Base-by-base conservation (phyloP, 1,140 invertebrate species). In the Drosophila ogumai region DNA sequence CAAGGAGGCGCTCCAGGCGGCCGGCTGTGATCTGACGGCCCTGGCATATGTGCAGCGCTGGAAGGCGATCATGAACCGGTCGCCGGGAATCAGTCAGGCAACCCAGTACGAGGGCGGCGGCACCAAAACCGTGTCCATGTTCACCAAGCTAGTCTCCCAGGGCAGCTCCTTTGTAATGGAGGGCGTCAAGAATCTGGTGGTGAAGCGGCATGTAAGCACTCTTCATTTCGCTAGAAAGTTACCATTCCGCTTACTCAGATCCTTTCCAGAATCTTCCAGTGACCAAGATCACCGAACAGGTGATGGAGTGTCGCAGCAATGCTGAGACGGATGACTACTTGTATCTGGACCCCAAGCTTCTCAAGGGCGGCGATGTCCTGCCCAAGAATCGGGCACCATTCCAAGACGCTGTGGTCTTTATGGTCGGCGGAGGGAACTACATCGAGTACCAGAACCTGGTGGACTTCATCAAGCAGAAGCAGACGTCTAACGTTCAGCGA, bases 161-260 rank as follows among this genome's bases (percentile, higher is more conserved):
- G 98, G 98, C 31, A 99, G 98, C 2, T 98, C 98, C 49, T 99
- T 99, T 94, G 98, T 99, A 0, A 99, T 99, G 98, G 99, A 99
- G 94, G 99, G 99, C 40, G 99, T 99, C 1, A 99, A 99, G 93
- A 99, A 99, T 95, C 95, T 99, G 68, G 99, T 99, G 36, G 97
- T 99, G 8, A 99, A 99, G 92, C 96, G 97, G 94, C 98, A 99
- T 94, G 97, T 98, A 93, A 95, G 95, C 95, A 17, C 4, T 8
- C 0, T 7, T 3, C 1, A 15, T 31, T 22, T 5, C 0, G 3
- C 0, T 8, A 6, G 32, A 5, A n/a, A 25, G n/a, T 43, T 50
- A 22, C 22, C 19, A 6, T 46, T n/a, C 3, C 12, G 3, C 32
- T 59, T 15, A 55, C 10, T 10, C 1, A 4, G n/a, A 41, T 36